These are phyloP conservation scores for Myotis yumanensis DNA, from an alignment of 2,113 vertebrate species.

Conservation along the genomic window DNA sequence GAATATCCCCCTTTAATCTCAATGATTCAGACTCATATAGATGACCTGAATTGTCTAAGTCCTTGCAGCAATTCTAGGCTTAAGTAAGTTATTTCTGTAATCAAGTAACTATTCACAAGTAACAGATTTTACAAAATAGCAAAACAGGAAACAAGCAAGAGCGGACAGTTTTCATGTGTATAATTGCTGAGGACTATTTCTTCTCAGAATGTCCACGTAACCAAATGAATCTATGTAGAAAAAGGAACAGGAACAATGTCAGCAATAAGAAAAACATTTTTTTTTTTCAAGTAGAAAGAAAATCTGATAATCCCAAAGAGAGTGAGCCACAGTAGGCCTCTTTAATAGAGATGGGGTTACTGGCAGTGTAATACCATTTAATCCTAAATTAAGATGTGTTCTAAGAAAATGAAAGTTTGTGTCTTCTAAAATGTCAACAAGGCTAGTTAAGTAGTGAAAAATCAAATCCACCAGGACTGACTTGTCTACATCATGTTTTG, in stretches of 20 bases:
- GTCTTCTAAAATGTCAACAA: not conserved
- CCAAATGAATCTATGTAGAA: slow-evolving; percentile 26
- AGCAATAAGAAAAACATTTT: not conserved
- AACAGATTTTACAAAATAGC: slow-evolving; percentile 61
- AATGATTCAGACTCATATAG: slow-evolving; percentile 41
- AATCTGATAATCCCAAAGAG: not conserved
- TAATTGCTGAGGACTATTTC: slow-evolving; percentile 38
- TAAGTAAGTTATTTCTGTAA: slow-evolving; percentile 55
- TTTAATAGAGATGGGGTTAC: not conserved
- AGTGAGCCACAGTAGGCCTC: not conserved
- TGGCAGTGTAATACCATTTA: not conserved
- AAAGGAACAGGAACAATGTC: not conserved
- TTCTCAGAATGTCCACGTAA: slow-evolving; percentile 54
- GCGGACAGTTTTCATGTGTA: not conserved
- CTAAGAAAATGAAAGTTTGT: not conserved
- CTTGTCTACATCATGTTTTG: not conserved
- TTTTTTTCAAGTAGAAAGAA: not conserved
- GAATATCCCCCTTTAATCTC: not conserved
- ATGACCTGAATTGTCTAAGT: slow-evolving; percentile 26
- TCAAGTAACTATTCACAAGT: slow-evolving; percentile 66
- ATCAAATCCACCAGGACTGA: not conserved
- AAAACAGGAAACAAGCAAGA: slow-evolving; percentile 56
- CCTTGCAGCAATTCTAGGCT: not conserved
- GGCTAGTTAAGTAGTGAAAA: not conserved
- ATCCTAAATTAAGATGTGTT: not conserved